Percentiles rank a stretch among this genome's conserved stretches.
phyloP scores from a whole-genome alignment of 2,113 vertebrate species.

The Neomonachus schauinslandi region DNA sequence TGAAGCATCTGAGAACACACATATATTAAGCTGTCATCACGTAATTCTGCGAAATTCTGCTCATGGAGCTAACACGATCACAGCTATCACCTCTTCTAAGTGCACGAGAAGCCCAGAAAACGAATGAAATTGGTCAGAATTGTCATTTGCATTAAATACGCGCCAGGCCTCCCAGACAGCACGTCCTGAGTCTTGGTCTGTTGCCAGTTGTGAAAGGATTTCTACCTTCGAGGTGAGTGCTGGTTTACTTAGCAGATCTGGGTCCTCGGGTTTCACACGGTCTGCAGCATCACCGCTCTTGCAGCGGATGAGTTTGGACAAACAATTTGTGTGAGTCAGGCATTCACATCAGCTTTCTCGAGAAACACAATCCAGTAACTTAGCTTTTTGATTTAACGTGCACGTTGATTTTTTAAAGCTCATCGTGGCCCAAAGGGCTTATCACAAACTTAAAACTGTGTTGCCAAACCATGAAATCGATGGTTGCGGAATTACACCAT shows the following conservation, averaged over 20 bases:
- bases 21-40: background rate
- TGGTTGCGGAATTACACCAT: accelerated
- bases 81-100: accelerated
- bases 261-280: accelerated
- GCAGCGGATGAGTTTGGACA: accelerated
- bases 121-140: background rate
- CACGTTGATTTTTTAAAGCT: background rate
- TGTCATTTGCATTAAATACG: accelerated
- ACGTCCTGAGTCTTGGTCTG: accelerated
- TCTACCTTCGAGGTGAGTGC: background rate
- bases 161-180: background rate
- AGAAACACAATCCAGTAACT: background rate
- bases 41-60: background rate
- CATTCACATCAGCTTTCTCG: background rate
- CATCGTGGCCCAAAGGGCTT: background rate
- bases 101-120: background rate
- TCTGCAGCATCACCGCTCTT: accelerated
- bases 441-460: background rate
- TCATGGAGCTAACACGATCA: accelerated
- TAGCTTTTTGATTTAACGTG: background rate
- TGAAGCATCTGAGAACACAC: constrained; percentile 51
- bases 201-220: accelerated
- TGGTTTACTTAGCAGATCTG: background rate
- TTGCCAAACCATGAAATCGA: accelerated
- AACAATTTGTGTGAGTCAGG: background rate